Base-by-base conservation (phyloP, 2,888 invertebrate genomes). In the Mechanitis mazaeus region DNA sequence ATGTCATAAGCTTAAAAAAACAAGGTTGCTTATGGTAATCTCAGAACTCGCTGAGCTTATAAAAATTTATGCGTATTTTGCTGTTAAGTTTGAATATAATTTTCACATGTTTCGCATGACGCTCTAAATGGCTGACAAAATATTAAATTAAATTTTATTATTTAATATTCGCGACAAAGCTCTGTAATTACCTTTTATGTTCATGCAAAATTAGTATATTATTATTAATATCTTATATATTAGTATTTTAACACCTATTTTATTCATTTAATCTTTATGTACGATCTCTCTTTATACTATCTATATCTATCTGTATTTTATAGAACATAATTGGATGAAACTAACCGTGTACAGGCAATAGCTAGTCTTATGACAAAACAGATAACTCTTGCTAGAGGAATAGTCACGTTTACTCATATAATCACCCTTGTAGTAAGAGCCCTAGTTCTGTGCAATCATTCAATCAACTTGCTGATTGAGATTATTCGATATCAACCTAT, bases 131-230 rank as follows among this genome's bases (percentile, higher is more conserved):
- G 42, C 28, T 33, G 28, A 6, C 12, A 12, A 54, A 60, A 45
- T 54, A 60, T 60, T 54, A 56, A 60, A 53, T 60, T 54, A 45
- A 63, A 60, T 64, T 11, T 42, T 42, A 9, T 42, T 60, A 61
- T 56, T 38, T 60, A 45, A 64, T 66, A 64, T 64, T 60, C 64
- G 45, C 50, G 60, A 59, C 55, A 58, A 38, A 54, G 60, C 58
- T 54, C 54, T 35, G 54, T 64, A 64, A 66, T 66, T 62, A 66
- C 55, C 64, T 60, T 62, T 66, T 59, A 62, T 60, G 58, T 58
- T 61, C 59, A 59, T 47, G 45, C 46, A 31, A 58, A 64, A 66
- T 64, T 62, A 62, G 58, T 60, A 59, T 46, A 38, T 56, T 50
- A 50, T 47, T 50, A 55, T 45, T 38, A 3, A 46, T 46, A 53